These are phyloP conservation scores for Apostichopus californicus DNA, from an alignment of 35 echinoderm and acorn worm genomes.

Conservation along the genomic window DNA sequence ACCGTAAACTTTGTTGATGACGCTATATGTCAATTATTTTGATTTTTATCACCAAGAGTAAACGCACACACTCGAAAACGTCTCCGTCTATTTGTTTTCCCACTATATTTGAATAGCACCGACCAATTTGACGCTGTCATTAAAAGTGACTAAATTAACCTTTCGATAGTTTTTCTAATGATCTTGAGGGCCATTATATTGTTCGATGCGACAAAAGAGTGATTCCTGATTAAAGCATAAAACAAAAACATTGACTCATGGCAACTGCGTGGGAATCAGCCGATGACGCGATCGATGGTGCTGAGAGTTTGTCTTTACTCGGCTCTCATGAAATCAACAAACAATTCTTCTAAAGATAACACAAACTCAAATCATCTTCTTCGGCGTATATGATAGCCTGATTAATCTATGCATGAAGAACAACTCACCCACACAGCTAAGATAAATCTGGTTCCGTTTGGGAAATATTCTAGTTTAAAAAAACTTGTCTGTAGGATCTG, in stretches of 20 bases:
- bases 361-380: no score
- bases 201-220: not conserved
- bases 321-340: no score
- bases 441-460: no score
- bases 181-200: not conserved
- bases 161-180: not conserved
- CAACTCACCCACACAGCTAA: no score
- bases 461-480: no score
- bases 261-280: no score
- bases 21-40: not conserved
- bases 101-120: not conserved
- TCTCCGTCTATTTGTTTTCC: not conserved
- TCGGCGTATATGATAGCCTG: no score
- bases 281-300: no score
- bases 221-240: not conserved
- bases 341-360: no score
- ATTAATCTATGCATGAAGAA: no score
- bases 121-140: not conserved
- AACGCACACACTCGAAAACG: not conserved
- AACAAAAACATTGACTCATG: not conserved
- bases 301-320: no score
- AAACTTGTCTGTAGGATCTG: no score
- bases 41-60: not conserved
- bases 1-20: not conserved
- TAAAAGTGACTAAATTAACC: not conserved